Conservation (phyloP, 2,888 invertebrate species). For the Exephanes ischioxanthus region DNA sequence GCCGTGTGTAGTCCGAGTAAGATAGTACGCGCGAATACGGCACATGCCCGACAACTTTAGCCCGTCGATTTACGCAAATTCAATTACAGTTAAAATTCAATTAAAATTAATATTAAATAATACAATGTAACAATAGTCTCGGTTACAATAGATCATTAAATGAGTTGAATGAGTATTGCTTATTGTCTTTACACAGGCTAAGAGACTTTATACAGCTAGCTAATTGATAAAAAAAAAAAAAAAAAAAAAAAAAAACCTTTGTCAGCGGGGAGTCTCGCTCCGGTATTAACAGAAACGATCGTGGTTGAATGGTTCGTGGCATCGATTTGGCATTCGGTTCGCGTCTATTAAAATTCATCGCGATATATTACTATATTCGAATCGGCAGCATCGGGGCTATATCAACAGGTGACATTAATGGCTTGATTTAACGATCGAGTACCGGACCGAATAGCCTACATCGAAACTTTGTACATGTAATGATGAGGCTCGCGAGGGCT, state of each 20-base stretch:
- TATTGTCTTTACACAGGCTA: slow-evolving; percentile 79
- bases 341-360: not conserved
- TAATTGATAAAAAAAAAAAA: slow-evolving; percentile 25
- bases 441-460: slow-evolving; percentile 40
- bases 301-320: slow-evolving; percentile 29
- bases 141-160: slow-evolving; percentile 8
- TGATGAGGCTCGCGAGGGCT: slow-evolving; percentile 76
- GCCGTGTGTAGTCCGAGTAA: not conserved
- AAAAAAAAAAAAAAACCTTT: slow-evolving; percentile 33
- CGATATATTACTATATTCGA: slow-evolving; percentile 11
- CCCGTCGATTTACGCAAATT: slow-evolving; percentile 2
- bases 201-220: slow-evolving; percentile 43
- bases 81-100: not conserved
- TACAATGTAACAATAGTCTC: not conserved
- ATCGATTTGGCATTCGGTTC: slow-evolving; percentile 46
- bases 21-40: not conserved
- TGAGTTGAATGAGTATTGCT: slow-evolving; percentile 58
- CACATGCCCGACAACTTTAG: not conserved
- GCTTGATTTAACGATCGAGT: slow-evolving; percentile 30
- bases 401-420: not conserved
- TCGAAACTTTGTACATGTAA: slow-evolving; percentile 80
- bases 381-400: slow-evolving; percentile 19
- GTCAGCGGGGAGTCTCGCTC: not conserved
- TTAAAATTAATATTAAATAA: not conserved
- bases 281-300: slow-evolving; percentile 27